phyloP scores from a whole-genome alignment of 2,113 vertebrate genomes.

The Hassar affinis region DNA sequence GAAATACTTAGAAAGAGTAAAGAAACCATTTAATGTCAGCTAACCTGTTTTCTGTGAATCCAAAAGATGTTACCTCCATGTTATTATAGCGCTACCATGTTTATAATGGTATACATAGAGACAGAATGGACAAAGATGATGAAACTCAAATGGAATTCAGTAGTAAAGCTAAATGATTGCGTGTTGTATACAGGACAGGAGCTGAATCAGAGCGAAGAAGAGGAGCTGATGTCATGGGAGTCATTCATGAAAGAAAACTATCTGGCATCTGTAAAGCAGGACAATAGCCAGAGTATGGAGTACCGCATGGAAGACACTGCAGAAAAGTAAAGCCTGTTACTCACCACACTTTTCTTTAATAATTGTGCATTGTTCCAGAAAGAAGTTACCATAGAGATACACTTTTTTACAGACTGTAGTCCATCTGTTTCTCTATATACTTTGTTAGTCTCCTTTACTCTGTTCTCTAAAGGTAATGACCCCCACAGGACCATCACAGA shows the following conservation, averaged over 20 bases:
- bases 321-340: constrained; percentile 74
- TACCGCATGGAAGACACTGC: constrained; percentile 79
- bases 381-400: no score
- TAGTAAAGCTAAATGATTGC: background rate
- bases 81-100: background rate
- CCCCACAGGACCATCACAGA: no score
- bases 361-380: background rate
- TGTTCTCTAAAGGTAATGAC: no score
- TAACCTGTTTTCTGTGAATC: background rate
- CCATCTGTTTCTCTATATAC: no score
- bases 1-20: background rate
- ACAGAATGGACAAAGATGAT: background rate
- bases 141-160: background rate
- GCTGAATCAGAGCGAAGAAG: constrained; percentile 79
- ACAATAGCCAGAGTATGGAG: constrained; percentile 76
- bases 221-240: constrained; percentile 89
- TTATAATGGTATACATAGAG: background rate
- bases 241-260: constrained; percentile 87
- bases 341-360: background rate
- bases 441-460: no score
- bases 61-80: background rate
- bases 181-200: constrained; percentile 71
- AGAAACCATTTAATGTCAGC: background rate
- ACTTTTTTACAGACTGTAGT: no score
- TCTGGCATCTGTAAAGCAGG: constrained; percentile 73